phyloP scores from a whole-genome alignment of 1,140 invertebrate genomes.

The Tetramorium alpestre region DNA sequence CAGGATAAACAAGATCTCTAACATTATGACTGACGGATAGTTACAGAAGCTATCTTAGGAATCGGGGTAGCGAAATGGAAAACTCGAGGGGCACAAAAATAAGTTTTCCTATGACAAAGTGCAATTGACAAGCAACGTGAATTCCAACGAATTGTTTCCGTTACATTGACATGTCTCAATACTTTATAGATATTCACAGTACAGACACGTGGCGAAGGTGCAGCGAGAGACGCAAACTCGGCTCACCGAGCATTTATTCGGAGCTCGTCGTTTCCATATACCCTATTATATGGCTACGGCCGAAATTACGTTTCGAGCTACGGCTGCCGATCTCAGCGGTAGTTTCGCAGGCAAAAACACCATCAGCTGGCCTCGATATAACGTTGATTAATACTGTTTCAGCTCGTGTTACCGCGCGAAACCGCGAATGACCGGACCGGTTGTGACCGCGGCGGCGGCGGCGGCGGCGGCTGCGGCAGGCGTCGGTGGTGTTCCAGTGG shows the following conservation, averaged over 20 bases:
- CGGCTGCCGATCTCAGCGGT: too few species aligned
- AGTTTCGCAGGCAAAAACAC: not conserved
- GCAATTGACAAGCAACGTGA: conserved; percentile 17
- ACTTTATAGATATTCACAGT: not conserved
- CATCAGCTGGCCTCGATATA: conserved; percentile 15
- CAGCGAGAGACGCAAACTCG: not conserved
- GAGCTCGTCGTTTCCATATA: not conserved
- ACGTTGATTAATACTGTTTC: conserved; percentile 65
- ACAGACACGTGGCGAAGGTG: too few species aligned
- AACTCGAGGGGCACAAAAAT: conserved; percentile 17
- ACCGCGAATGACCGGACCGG: conserved; percentile 84
- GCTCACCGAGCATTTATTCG: not conserved
- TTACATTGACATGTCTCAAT: conserved; percentile 1
- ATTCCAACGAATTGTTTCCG: conserved; percentile 15
- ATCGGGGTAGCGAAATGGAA: not conserved
- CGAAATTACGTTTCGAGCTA: not conserved
- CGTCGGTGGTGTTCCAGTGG: conserved; percentile 81
- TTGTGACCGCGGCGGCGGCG: conserved; percentile 68
- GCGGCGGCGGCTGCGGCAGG: conserved; percentile 75
- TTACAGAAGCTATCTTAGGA: not conserved
- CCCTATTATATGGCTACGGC: not conserved
- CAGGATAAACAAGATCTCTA: conserved; percentile 10
- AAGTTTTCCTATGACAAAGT: conserved; percentile 22
- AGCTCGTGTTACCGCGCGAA: conserved; percentile 87
- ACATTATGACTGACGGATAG: not conserved